Conservation (phyloP, 2,888 invertebrate genomes). For the Meganola albula region DNA sequence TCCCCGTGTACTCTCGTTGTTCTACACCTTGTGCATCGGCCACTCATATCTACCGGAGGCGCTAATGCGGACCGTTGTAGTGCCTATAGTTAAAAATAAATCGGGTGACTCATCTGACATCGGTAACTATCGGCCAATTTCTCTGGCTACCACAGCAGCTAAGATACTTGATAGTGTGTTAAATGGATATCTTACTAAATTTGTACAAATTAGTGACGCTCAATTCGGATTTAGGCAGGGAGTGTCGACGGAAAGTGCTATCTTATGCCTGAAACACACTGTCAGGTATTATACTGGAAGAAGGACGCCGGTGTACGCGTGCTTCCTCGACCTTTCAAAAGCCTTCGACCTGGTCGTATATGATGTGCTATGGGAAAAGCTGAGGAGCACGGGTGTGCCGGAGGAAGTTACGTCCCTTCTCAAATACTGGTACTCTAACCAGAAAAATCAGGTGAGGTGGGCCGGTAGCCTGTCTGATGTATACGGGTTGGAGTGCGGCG, state of each 20-base stretch:
- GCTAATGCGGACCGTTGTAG: slow-evolving; percentile 5
- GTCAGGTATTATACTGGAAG: slow-evolving; percentile 10
- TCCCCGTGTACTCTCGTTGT: not conserved
- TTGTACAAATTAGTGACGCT: slow-evolving; percentile 3
- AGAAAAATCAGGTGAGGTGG: slow-evolving; percentile 6
- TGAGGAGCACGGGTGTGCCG: slow-evolving; percentile 3
- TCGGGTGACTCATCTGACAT: slow-evolving; percentile 5
- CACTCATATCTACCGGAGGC: slow-evolving; percentile 4
- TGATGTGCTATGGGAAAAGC: slow-evolving; percentile 1
- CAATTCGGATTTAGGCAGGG: slow-evolving; percentile 12
- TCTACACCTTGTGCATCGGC: slow-evolving; percentile 4
- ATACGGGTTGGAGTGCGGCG: slow-evolving; percentile 12
- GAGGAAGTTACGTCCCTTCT: not conserved
- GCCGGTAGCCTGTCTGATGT: slow-evolving; percentile 4
- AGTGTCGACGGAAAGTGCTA: slow-evolving; percentile 13
- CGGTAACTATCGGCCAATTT: slow-evolving; percentile 9
- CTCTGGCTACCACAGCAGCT: slow-evolving; percentile 9
- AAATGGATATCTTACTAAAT: not conserved
- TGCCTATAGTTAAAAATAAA: slow-evolving; percentile 7
- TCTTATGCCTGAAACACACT: slow-evolving; percentile 11
- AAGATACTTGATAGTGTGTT: slow-evolving; percentile 7
- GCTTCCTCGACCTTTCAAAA: slow-evolving; percentile 10
- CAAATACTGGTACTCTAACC: slow-evolving; percentile 8
- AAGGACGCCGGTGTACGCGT: slow-evolving; percentile 12
- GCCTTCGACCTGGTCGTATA: slow-evolving; percentile 17